phyloP scores from a whole-genome alignment of 2,113 vertebrate genomes.

The Coregonus clupeaformis region DNA sequence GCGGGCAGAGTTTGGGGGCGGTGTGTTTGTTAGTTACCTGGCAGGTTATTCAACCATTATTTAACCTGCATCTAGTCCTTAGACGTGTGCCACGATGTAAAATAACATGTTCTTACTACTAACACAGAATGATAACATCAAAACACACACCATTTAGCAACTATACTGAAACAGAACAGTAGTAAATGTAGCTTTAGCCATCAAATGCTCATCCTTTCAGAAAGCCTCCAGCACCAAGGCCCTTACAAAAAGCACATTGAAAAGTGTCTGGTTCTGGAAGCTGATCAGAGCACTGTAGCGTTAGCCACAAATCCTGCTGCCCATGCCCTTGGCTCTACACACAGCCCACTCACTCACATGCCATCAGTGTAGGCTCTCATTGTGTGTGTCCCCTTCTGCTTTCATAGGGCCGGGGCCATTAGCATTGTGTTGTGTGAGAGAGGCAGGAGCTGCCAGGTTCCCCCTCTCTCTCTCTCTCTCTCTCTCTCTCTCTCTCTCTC shows the following conservation, averaged over 20 bases:
- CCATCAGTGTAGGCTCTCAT: conserved; percentile 40
- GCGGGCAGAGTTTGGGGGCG: no score
- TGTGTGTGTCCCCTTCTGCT: conserved; percentile 43
- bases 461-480: not conserved
- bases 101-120: no score
- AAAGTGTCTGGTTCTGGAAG: conserved; percentile 55
- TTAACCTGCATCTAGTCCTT: no score
- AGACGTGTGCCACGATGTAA: no score
- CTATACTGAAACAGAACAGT: no score
- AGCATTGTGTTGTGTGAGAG: conserved; percentile 48
- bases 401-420: conserved; percentile 50
- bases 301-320: conserved; percentile 46
- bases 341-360: conserved; percentile 6
- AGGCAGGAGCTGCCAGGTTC: not conserved
- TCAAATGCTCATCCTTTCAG: conserved; percentile 27
- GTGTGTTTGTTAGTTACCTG: no score
- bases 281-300: conserved; percentile 32
- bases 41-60: no score
- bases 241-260: conserved; percentile 54
- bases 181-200: no score
- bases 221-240: conserved; percentile 3
- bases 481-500: no score
- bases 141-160: no score
- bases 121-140: no score
- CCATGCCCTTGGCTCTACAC: conserved; percentile 27